These are phyloP conservation scores for Amphiduros pacificus DNA, from an alignment of 2,888 invertebrate species.

Conservation along the genomic window DNA sequence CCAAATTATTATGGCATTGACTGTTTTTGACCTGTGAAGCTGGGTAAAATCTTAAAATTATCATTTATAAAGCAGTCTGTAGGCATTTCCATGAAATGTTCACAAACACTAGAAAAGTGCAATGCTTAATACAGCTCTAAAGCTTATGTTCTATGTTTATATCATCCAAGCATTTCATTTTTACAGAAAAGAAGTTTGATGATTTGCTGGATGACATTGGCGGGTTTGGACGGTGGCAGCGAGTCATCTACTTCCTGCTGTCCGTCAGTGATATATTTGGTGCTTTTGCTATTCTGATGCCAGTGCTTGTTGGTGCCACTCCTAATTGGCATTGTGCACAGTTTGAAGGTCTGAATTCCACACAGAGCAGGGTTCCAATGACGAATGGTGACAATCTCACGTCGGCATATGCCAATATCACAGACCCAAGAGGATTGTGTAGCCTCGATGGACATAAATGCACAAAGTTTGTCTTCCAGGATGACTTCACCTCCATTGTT, in stretches of 20 bases:
- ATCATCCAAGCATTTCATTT: no score
- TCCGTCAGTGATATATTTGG: constrained; percentile 18
- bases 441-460: not conserved
- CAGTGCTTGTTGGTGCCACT: constrained; percentile 20
- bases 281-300: constrained; percentile 21
- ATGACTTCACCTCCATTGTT: constrained; percentile 21
- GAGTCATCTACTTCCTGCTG: constrained; percentile 21
- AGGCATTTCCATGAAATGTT: no score
- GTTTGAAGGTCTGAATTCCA: not conserved
- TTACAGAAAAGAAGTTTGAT: constrained; percentile 9
- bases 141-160: no score
- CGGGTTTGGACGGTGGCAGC: constrained; percentile 24
- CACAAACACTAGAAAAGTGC: no score
- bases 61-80: no score
- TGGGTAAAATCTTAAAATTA: no score
- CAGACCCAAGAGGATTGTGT: not conserved
- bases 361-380: not conserved
- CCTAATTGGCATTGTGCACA: constrained; percentile 18
- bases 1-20: no score
- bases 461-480: constrained; percentile 3
- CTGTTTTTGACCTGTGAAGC: no score
- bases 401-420: not conserved
- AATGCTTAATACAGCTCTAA: no score
- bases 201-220: constrained; percentile 22
- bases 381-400: not conserved